Evolutionary conservation across 37 sponge, comb jelly and placozoan species (phyloP), one percentile per base, ranked within the genome.

Genomic region (Amphimedon queenslandica): DNA sequence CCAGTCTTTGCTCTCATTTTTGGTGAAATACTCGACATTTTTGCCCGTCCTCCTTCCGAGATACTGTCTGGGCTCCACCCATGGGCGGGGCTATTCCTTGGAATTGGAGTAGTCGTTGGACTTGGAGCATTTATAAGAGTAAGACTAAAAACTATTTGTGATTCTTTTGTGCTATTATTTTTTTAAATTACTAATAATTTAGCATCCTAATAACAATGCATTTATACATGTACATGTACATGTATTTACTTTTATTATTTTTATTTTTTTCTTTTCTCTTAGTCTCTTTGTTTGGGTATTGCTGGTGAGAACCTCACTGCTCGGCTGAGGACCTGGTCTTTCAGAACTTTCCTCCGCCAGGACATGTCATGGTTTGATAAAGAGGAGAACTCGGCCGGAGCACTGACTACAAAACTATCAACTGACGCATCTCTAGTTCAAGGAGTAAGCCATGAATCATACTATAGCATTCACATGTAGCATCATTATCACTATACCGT

Each of bases 1-100:
- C 94, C 92, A 18, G 24, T 80, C 39, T 90, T 86, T 79, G 58
- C 84, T 39, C 79, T 93, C 43, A 13, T 93, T 40, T 87, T 93
- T 79, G 87, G 86, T 42, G 79, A 90, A 35, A 37, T 82, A 11
- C 39, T 88, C 5, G 37, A 64, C 25, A 63, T 81, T 37, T 82
- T 77, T 42, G 42, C 18, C 29, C 20, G 34, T 2, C 72, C 58
- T 30, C 10, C 47, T 1, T 64, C 65, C 6, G 37, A 71, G 28
- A 28, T 81, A 0, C 20, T 73, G 37, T 37, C 28, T 18, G 68
- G 32, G 28, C 42, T 80, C 16, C 66, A 56, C 37, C 38, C 25
- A 18, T 78, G 73, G 77, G 80, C 78, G 16, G 86, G 64, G 8
- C 63, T 72, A 23, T 80, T 84, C 36, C n/a, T 77, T 30, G 85